These are phyloP conservation scores for Balaeniceps rex DNA, from an alignment of 2,113 vertebrate genomes.

Conservation along the genomic window DNA sequence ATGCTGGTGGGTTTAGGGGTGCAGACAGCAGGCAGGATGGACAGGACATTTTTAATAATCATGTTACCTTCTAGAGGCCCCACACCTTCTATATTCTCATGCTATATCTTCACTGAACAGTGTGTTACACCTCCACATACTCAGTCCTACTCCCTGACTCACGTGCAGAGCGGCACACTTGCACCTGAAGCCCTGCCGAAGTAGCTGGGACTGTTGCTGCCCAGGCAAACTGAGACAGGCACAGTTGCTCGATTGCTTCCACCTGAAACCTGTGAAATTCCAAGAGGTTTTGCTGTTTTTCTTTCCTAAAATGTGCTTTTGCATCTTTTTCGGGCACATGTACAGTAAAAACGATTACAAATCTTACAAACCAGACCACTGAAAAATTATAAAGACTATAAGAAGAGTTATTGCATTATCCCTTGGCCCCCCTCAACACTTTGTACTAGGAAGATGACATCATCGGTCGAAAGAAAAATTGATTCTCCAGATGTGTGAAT, in stretches of 20 bases:
- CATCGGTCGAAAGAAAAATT: neutral
- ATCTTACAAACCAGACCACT: neutral
- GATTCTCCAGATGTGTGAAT: conserved; percentile 12
- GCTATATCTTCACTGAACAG: neutral
- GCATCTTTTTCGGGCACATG: neutral
- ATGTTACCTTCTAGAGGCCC: neutral
- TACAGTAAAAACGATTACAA: neutral
- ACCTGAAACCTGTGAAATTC: neutral
- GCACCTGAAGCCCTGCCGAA: neutral
- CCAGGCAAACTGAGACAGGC: neutral
- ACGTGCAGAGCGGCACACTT: accelerated
- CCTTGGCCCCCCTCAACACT: neutral
- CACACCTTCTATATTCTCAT: neutral
- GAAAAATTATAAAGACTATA: neutral
- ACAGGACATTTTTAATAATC: neutral
- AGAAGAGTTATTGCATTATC: neutral
- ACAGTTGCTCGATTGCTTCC: neutral
- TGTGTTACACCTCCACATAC: neutral
- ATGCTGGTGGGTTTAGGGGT: neutral
- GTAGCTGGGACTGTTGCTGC: neutral
- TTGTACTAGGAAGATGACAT: conserved; percentile 17
- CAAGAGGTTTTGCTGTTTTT: neutral
- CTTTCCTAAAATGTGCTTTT: neutral
- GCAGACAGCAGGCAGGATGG: neutral
- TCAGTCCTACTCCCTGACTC: neutral